Percentiles rank a stretch among this genome's conserved stretches.
These are phyloP conservation scores for Drosophila takahashii DNA, from an alignment of 1,140 invertebrate genomes.

Conservation along the genomic window DNA sequence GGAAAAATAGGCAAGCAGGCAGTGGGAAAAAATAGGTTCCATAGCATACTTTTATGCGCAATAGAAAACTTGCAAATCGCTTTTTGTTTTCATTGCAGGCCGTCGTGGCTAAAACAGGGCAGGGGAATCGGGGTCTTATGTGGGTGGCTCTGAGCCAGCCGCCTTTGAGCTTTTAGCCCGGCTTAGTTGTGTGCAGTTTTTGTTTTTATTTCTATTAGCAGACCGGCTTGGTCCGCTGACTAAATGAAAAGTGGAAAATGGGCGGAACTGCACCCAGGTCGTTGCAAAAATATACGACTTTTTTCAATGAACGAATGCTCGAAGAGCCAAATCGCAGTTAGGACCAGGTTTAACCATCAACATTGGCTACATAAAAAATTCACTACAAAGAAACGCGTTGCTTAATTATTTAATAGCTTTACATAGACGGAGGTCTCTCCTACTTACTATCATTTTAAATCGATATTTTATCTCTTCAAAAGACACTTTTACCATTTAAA, in stretches of 20 bases:
- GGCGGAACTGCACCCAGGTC: conserved; percentile 12
- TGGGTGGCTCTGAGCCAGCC: conserved; percentile 21
- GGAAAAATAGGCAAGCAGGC: conserved; percentile 14
- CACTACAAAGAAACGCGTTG: not conserved
- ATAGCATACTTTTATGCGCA: conserved; percentile 82
- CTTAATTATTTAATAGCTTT: too few relatives aligned
- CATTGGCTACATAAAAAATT: conserved; percentile 15
- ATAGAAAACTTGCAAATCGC: conserved; percentile 83
- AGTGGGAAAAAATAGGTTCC: conserved; percentile 60
- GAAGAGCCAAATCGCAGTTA: conserved; percentile 22
- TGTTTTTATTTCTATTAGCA: conserved; percentile 83
- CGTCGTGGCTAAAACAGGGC: conserved; percentile 18
- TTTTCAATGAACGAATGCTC: conserved; percentile 63
- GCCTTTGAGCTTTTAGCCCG: conserved; percentile 80
- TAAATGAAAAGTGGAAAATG: conserved; percentile 67
- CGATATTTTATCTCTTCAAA: too few relatives aligned
- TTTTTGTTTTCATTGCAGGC: conserved; percentile 80
- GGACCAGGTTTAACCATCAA: conserved; percentile 2
- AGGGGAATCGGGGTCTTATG: not conserved
- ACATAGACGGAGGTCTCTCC: too few relatives aligned
- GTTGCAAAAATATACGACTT: conserved; percentile 38
- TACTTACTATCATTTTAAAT: too few relatives aligned
- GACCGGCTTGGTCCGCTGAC: conserved; percentile 67
- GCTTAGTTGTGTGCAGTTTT: conserved; percentile 78
- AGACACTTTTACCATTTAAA: too few relatives aligned